Evolutionary conservation across 1,140 invertebrate species (phyloP), one percentile per base, ranked within the genome.

Genomic region (Drosophila prosaltans): DNA sequence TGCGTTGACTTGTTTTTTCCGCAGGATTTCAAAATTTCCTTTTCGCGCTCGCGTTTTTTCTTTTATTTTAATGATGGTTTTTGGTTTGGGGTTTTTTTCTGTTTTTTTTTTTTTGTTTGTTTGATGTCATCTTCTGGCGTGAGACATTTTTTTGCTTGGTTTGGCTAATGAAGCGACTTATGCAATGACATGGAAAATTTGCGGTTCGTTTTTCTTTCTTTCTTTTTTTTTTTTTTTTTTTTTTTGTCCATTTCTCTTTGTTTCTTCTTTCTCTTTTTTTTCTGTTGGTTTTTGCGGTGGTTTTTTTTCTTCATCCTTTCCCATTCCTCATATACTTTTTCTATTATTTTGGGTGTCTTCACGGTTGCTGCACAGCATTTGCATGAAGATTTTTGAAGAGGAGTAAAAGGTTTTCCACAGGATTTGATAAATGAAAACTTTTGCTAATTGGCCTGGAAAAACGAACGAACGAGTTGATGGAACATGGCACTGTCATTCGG

Each of bases 111-210:
- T 63, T 78, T 26, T 69, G 28, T 51, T 65, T 65, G 78, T 70
- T 74, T 65, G 81, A 88, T 88, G 83, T 83, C 88, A 73, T 86
- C 69, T 59, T 68, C 57, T 75, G 66, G 82, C 71, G 68, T 80
- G 69, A 60, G 75, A 76, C 63, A 76, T 70, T 82, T 79, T 78
- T 60, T 63, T 54, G 74, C 36, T 80, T 68, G 32, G 80, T 64
- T 67, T 68, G 70, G 80, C 83, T 88, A 88, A 88, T 88, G 83
- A 88, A 88, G 83, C 80, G 80, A 83, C 83, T 89, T 89, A 83
- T 89, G 83, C 83, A 88, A 74, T 88, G 84, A 88, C 84, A 88
- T 88, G 83, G 83, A 83, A 88, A 88, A 83, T 88, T 80, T 88
- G 80, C 77, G 83, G 83, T 80, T 41, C 55, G 57, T 39, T 72